Evolutionary conservation across 2,888 invertebrate species (phyloP).

Genomic region (Hylaea fasciaria): DNA sequence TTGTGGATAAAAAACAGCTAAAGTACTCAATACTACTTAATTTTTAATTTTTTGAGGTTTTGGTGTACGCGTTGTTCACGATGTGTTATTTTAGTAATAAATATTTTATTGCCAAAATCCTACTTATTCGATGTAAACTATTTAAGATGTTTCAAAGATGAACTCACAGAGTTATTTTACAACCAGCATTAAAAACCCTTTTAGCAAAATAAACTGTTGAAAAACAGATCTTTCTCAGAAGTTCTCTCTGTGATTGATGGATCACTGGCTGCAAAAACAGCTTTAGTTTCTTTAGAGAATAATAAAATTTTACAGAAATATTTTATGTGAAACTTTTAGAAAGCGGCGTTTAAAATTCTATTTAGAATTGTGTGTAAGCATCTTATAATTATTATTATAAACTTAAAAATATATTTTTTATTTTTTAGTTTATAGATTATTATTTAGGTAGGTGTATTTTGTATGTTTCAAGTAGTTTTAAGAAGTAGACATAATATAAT

Average conservation of each 20-base stretch:
- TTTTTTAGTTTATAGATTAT: not conserved
- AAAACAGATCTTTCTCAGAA: slow-evolving; percentile 35
- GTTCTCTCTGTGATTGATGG: slow-evolving; percentile 37
- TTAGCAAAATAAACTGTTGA: slow-evolving; percentile 23
- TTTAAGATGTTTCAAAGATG: slow-evolving; percentile 1
- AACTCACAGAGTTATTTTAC: slow-evolving; percentile 32
- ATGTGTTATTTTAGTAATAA: too few relatives aligned
- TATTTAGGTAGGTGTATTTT: too few relatives aligned
- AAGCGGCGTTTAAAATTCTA: not conserved
- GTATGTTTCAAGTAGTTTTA: too few relatives aligned
- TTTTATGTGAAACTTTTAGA: slow-evolving; percentile 19
- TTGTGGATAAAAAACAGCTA: too few relatives aligned
- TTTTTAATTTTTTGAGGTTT: too few relatives aligned
- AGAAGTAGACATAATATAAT: too few relatives aligned
- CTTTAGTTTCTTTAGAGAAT: slow-evolving; percentile 24
- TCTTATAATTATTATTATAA: too few relatives aligned
- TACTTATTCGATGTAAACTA: not conserved
- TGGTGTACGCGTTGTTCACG: too few relatives aligned
- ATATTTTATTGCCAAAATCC: not conserved
- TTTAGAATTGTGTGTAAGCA: too few relatives aligned
- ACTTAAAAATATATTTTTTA: too few relatives aligned
- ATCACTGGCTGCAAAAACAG: slow-evolving; percentile 36
- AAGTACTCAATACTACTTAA: too few relatives aligned
- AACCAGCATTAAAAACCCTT: slow-evolving; percentile 32
- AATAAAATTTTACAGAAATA: slow-evolving; percentile 26